A percentile compares a stretch with the other conserved stretches of the same genome.
phyloP scores from a whole-genome alignment of 2,888 invertebrate species.

The Steinernema carpocapsae region DNA sequence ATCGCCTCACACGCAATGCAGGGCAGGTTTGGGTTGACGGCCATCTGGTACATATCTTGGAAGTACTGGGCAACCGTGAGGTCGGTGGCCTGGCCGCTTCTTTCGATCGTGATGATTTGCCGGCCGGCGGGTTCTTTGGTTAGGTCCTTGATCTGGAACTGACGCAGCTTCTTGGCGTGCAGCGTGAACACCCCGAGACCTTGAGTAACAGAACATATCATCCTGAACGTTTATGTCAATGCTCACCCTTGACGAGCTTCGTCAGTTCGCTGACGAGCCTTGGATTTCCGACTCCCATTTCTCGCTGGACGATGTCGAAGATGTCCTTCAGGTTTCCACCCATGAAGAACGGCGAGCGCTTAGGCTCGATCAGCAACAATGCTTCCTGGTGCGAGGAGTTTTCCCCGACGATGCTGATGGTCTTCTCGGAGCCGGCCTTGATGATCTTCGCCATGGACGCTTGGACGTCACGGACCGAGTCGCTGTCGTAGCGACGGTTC shows the following conservation, averaged over 20 bases:
- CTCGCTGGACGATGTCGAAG: background rate
- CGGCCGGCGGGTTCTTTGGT: background rate
- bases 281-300: background rate
- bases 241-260: background rate
- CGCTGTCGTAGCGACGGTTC: background rate
- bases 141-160: background rate
- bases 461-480: background rate
- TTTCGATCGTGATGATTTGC: background rate
- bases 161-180: background rate
- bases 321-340: background rate
- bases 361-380: background rate
- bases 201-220: background rate
- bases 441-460: constrained; percentile 20
- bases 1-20: background rate
- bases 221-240: too few relatives aligned
- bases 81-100: background rate
- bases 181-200: background rate
- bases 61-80: background rate
- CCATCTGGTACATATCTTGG: background rate
- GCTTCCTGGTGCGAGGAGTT: background rate
- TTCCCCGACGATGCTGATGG: background rate
- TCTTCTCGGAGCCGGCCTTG: constrained; percentile 21
- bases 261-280: background rate
- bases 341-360: constrained; percentile 18
- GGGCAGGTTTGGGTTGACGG: background rate